Evolutionary conservation across 2,888 invertebrate species (phyloP).

Genomic region (Dilophus febrilis): DNA sequence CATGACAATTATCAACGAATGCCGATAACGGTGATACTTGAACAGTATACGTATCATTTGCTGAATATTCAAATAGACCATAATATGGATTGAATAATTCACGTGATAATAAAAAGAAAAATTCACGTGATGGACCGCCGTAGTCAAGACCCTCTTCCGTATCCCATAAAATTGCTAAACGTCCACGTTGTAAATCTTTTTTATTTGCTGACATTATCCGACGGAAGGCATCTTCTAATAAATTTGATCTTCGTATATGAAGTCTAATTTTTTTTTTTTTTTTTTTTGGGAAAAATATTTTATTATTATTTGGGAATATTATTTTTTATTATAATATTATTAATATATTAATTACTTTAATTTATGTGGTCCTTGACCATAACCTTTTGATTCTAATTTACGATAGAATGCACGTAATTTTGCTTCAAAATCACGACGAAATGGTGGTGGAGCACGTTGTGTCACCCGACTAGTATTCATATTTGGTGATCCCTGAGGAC

Average conservation of each 20-base stretch:
- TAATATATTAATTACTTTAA: constrained; percentile 54
- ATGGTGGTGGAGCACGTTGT: constrained; percentile 74
- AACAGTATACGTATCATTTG: constrained; percentile 94
- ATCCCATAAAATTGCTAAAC: constrained; percentile 83
- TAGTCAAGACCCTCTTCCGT: constrained; percentile 96
- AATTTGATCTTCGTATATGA: constrained; percentile 80
- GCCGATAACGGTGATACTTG: constrained; percentile 91
- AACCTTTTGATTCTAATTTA: constrained; percentile 89
- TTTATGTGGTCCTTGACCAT: constrained; percentile 93
- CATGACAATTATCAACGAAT: constrained; percentile 91
- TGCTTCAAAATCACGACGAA: constrained; percentile 85
- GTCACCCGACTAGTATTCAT: constrained; percentile 46
- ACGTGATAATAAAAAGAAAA: constrained; percentile 92
- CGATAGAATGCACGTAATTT: constrained; percentile 88
- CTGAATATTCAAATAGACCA: constrained; percentile 94
- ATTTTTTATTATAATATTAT: not conserved
- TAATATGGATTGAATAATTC: constrained; percentile 98
- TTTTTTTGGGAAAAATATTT: not conserved
- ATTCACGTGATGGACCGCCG: constrained; percentile 93
- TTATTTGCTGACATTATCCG: constrained; percentile 93
- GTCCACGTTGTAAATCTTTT: constrained; percentile 88
- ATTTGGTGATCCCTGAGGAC: constrained; percentile 56
- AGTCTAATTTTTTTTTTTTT: constrained; percentile 39
- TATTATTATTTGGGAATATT: not conserved
- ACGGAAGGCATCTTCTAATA: constrained; percentile 90